Evolutionary conservation across 2,797 vertebrate genomes (phyloP), one percentile per base, ranked within the genome.

Genomic region (Brachyrhaphis roseni): DNA sequence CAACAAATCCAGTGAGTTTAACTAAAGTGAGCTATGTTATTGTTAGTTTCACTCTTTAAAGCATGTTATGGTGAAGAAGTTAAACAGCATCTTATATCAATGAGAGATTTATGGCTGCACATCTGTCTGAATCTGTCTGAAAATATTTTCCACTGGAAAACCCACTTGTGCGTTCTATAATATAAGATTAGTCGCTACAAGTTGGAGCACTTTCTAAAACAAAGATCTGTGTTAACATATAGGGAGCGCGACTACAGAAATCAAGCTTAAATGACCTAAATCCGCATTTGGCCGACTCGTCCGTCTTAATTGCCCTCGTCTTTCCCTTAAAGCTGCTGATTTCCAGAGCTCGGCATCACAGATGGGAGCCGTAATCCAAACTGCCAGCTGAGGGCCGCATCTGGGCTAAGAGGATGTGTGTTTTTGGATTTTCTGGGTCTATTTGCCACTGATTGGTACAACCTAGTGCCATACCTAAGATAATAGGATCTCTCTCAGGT

Each of bases 401-500:
- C 77, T 79, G 82, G 90, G 85, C 80, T 90, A 74, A 76, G 72
- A 36, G 74, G 83, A 75, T 89, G 87, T 89, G 80, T 84, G 55
- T 57, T 57, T 91, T 92, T 89, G 91, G 88, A 88, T 91, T 84
- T 89, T 91, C 36, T 68, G 82, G 88, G 89, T 82, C 89, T 84
- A 86, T 94, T 93, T 88, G 80, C 90, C 77, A 15, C 82, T 92
- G 92, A 94, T 92, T 94, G 91, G 91, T 90, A 89, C 57, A 83
- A 86, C 84, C 87, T 74, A 53, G 90, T 79, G 84, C 89, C 90
- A 90, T 85, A 88, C 89, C 90, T 90, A 86, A 92, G 93, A 94
- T 93, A 93, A 95, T 94, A 86, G 90, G 92, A 87, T 93, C 91
- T 89, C 88, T 91, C 93, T 94, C 92, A 85, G 89, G 93, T 94